These are phyloP conservation scores for Latrodectus hesperus DNA, from an alignment of 2,888 invertebrate genomes.

Conservation along the genomic window DNA sequence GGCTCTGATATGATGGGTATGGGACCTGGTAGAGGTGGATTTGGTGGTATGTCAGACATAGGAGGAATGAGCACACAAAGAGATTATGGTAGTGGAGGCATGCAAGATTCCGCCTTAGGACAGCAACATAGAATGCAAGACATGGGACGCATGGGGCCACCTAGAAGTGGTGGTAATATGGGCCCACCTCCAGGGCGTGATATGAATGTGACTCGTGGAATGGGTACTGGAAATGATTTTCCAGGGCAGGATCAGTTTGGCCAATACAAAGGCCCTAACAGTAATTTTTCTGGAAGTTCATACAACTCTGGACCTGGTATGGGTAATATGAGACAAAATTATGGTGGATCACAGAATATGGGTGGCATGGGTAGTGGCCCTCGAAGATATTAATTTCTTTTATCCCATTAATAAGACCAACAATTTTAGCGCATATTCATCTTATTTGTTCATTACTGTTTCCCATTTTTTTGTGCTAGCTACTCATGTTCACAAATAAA, in stretches of 20 bases:
- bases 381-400: slow-evolving; percentile 36
- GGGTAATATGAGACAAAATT: slow-evolving; percentile 42
- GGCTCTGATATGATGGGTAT: slow-evolving; percentile 27
- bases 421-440: not conserved
- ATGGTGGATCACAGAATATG: slow-evolving; percentile 35
- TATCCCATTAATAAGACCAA: not conserved
- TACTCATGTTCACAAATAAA: not conserved
- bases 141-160: slow-evolving; percentile 1
- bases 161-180: slow-evolving; percentile 7
- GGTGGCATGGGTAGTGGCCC: slow-evolving; percentile 59
- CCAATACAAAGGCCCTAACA: slow-evolving; percentile 35
- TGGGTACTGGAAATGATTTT: slow-evolving; percentile 26
- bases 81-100: slow-evolving; percentile 1
- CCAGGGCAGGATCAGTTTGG: slow-evolving; percentile 43
- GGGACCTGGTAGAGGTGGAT: slow-evolving; percentile 24
- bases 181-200: slow-evolving; percentile 11
- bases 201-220: slow-evolving; percentile 11
- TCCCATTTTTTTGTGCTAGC: not conserved
- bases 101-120: not conserved
- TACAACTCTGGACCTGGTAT: slow-evolving; percentile 31
- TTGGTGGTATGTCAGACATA: slow-evolving; percentile 31
- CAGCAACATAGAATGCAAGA: slow-evolving; percentile 13
- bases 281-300: slow-evolving; percentile 34
- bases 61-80: slow-evolving; percentile 24
- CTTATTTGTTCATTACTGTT: not conserved